Evolutionary conservation across 2,888 invertebrate species (phyloP), one percentile per base, ranked within the genome.

Genomic region (Brachypalpus laphriformis): DNA sequence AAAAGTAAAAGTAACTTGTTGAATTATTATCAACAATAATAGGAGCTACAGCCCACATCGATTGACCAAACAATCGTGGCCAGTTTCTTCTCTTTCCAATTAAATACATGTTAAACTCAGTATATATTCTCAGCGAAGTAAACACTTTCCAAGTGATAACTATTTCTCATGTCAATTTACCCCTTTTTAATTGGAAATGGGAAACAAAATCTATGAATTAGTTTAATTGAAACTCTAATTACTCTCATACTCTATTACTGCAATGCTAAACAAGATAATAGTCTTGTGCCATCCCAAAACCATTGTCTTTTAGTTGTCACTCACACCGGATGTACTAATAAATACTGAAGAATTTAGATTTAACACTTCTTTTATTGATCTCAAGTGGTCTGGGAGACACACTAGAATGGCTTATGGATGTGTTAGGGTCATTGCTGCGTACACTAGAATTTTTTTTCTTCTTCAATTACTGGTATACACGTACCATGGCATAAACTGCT

Each of bases 251-350:
- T 45, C 5, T 25, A 40, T 66, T 49, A 51, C 16, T 54, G 28
- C 9, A 11, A 28, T 25, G 45, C n/a, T 31, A 45, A 42, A 56
- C 6, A 34, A 45, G 45, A 31, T 11, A 11, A 25, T 51, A 18
- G n/a, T 18, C 31, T 28, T 34, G 8, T 49, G 34, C 20, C 34
- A 14, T 54, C n/a, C 22, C 57, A 45, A 71, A 20, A 34, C 20
- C 7, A 25, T 57, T 22, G 40, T 70, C 34, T 45, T 34, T 5
- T 28, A 5, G 8, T 45, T 47, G 65, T 34, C 34, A 59, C 20
- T 45, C n/a, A 49, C 34, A 59, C 71, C 71, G 71, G 71, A 71
- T 47, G 25, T 47, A 57, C 59, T 59, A 57, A 71, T 71, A 59
- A 47, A 71, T 59, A 47, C 22, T 49, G 22, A 59, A 28, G 37